Evolutionary conservation across 2,888 invertebrate genomes (phyloP), one percentile per base, ranked within the genome.

Genomic region (Teinopalpus imperialis): DNA sequence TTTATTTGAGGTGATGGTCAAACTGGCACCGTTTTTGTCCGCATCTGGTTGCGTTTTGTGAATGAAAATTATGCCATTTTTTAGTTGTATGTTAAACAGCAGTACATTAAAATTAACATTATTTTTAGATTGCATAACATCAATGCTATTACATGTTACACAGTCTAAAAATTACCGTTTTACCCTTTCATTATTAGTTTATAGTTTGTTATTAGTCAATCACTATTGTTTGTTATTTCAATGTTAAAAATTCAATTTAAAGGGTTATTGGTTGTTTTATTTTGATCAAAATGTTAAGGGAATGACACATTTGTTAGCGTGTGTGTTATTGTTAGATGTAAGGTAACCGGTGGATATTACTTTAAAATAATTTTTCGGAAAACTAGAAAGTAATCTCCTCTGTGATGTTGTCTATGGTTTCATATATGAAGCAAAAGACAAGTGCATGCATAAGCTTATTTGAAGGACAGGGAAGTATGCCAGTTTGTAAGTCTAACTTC

Each of bases 391-490:
- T 53, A 59, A 72, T 62, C 65, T 60, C 63, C 53, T 57, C 66
- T 58, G 66, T 66, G 54, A 45, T 57, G 51, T 67, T 70, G 69
- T 66, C 65, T 63, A 46, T 69, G 69, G 63, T 66, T 66, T 51
- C 53, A 44, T 39, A 42, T 27, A 7, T 18, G 40, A 53, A 63
- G 64, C 55, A 66, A 65, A 56, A 66, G 69, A 54, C 66, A 69
- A 59, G 39, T 77, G 86, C 86, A 87, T 86, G 86, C 75, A 63
- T 71, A 68, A 75, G 82, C 85, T 85, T 76, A 64, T 65, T 57
- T 60, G 74, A 82, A 82, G 83, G 82, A 80, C 82, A 81, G 74
- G 81, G 81, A 82, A 73, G 77, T 76, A 75, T 80, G 82, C 69
- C 64, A 73, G 74, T 67, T 63, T 63, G 63, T 60, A 57, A 56